A percentile compares a stretch with the other conserved stretches of the same genome.
Conservation (phyloP, 2,888 invertebrate species). For the Chydorus sphaericus region DNA sequence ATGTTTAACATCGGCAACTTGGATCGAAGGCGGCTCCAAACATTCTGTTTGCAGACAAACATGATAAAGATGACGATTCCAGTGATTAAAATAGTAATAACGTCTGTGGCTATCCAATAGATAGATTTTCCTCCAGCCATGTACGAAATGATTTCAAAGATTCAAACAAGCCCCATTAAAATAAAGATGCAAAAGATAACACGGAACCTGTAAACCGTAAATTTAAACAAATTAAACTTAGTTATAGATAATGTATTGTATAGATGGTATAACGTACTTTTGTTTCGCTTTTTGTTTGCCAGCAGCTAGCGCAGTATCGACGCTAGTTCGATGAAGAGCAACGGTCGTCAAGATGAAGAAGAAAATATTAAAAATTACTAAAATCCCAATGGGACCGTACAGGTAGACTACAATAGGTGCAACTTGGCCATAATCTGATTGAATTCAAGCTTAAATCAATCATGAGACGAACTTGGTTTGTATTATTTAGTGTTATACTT, state of each 20-base stretch:
- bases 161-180: conserved; percentile 22
- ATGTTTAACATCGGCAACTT: not conserved
- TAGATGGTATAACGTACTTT: too few species aligned
- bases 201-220: conserved; percentile 21
- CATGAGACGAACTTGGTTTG: too few species aligned
- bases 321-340: not conserved
- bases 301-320: not conserved
- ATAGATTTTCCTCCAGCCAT: conserved; percentile 18
- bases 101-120: conserved; percentile 19
- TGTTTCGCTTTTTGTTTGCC: not conserved
- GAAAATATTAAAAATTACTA: conserved; percentile 46
- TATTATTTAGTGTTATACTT: too few species aligned
- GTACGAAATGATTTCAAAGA: conserved; percentile 21
- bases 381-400: conserved; percentile 45
- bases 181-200: conserved; percentile 21
- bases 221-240: too few species aligned
- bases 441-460: too few species aligned
- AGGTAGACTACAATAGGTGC: conserved; percentile 46
- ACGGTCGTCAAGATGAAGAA: conserved; percentile 49
- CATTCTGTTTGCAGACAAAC: conserved; percentile 25
- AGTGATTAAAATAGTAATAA: conserved; percentile 19
- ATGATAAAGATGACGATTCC: conserved; percentile 25
- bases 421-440: too few species aligned
- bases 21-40: conserved; percentile 5
- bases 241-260: too few species aligned